Conservation (phyloP, 2,888 invertebrate species). For the Choreutis nemorana region DNA sequence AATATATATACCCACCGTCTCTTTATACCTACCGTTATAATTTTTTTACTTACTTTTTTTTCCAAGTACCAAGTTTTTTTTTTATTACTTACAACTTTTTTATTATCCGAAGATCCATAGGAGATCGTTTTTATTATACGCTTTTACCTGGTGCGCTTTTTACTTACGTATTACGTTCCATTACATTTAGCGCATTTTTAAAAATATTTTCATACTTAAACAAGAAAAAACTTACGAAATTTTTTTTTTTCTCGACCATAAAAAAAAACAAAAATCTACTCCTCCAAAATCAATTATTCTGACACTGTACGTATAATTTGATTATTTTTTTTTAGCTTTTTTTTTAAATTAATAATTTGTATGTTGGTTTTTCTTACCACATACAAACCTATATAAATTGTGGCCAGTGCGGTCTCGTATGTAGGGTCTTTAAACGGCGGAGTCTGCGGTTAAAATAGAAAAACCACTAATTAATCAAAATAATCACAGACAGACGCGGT, state of each 20-base stretch:
- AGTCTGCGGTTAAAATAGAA: slow-evolving; percentile 52
- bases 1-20: slow-evolving; percentile 31
- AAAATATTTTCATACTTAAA: too few species aligned
- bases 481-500: slow-evolving; percentile 6
- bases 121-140: slow-evolving; percentile 7
- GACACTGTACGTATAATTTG: too few species aligned
- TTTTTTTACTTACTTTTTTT: slow-evolving; percentile 12
- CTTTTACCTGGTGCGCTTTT: slow-evolving; percentile 43
- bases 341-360: slow-evolving; percentile 24
- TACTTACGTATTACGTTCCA: slow-evolving; percentile 10
- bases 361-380: slow-evolving; percentile 65
- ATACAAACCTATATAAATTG: slow-evolving; percentile 56
- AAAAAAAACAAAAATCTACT: background rate
- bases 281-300: background rate
- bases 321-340: slow-evolving; percentile 2
- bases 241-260: background rate
- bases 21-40: slow-evolving; percentile 33
- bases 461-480: slow-evolving; percentile 47
- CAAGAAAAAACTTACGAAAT: too few species aligned
- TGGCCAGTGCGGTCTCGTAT: slow-evolving; percentile 26
- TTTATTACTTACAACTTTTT: slow-evolving; percentile 7
- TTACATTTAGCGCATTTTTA: background rate
- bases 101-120: slow-evolving; percentile 7
- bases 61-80: slow-evolving; percentile 7
- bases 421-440: slow-evolving; percentile 43